Evolutionary conservation across 2,888 invertebrate genomes (phyloP).

Genomic region (Axea sp.): DNA sequence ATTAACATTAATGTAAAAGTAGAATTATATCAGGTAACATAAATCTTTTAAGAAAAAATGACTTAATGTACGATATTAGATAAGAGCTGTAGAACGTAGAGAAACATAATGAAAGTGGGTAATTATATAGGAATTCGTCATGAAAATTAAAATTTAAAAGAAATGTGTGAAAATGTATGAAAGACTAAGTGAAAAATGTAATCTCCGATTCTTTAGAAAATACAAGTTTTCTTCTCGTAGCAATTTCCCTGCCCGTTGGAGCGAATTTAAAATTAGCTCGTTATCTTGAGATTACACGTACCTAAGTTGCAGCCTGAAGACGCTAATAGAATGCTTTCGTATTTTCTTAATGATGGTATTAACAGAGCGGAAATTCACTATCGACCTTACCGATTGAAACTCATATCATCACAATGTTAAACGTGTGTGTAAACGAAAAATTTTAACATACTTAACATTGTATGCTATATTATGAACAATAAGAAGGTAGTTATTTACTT

Average conservation of each 20-base stretch:
- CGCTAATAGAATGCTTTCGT: constrained; percentile 57
- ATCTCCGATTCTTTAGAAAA: constrained; percentile 51
- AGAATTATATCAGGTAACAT: constrained; percentile 13
- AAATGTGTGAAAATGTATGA: constrained; percentile 19
- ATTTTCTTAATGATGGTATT: constrained; percentile 45
- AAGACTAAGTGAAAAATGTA: constrained; percentile 21
- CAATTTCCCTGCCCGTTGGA: constrained; percentile 53
- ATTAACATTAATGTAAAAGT: constrained; percentile 16
- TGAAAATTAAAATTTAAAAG: constrained; percentile 10
- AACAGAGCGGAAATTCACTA: constrained; percentile 45
- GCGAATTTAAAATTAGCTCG: constrained; percentile 62
- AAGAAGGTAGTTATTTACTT: too few species aligned
- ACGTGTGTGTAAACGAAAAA: constrained; percentile 15
- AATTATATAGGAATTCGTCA: constrained; percentile 26
- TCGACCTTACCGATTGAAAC: constrained; percentile 49
- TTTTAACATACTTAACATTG: too few species aligned
- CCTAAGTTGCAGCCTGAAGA: constrained; percentile 40
- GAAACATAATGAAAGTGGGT: constrained; percentile 9
- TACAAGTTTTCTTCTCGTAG: constrained; percentile 32
- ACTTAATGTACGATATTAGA: constrained; percentile 2
- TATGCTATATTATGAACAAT: too few species aligned
- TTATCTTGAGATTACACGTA: constrained; percentile 61
- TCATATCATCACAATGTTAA: constrained; percentile 18
- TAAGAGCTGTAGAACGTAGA: constrained; percentile 2
- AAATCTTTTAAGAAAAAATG: constrained; percentile 2